A percentile compares a stretch with the other conserved stretches of the same genome.
phyloP scores from a whole-genome alignment of 2,797 vertebrate genomes.

The Rhodeus uyekii region DNA sequence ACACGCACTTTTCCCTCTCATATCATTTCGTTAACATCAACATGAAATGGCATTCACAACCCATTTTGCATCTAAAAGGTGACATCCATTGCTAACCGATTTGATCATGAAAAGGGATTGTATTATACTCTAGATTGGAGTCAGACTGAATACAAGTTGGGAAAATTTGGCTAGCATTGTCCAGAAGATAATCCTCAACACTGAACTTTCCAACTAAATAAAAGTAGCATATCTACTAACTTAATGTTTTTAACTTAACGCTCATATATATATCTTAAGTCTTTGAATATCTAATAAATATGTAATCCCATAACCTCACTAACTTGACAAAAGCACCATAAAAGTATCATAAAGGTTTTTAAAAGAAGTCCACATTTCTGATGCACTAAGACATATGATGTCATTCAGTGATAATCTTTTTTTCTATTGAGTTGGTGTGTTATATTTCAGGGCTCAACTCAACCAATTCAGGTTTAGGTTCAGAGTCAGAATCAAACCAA shows the following conservation, averaged over 20 bases:
- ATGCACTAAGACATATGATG: background rate
- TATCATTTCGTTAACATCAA: background rate
- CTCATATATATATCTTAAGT: background rate
- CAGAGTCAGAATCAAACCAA: background rate
- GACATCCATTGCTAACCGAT: too few species aligned
- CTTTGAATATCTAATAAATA: background rate
- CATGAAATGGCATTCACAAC: background rate
- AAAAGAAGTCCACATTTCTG: background rate
- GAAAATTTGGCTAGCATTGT: background rate
- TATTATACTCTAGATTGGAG: background rate
- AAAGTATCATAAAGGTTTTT: background rate
- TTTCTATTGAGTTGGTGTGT: background rate
- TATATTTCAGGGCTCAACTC: background rate
- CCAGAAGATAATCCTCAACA: background rate
- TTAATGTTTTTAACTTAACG: too few species aligned
- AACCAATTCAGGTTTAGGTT: background rate
- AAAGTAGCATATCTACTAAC: background rate
- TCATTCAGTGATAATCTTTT: background rate
- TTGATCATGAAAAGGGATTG: background rate
- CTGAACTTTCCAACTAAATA: background rate
- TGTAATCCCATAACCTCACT: background rate
- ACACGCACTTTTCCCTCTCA: constrained; percentile 24
- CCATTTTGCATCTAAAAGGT: background rate
- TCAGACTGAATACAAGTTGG: background rate
- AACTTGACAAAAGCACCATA: background rate